A percentile compares a stretch with the other conserved stretches of the same genome.
These are phyloP conservation scores for Drosophila nigricruria DNA, from an alignment of 2,888 invertebrate genomes.

Conservation along the genomic window DNA sequence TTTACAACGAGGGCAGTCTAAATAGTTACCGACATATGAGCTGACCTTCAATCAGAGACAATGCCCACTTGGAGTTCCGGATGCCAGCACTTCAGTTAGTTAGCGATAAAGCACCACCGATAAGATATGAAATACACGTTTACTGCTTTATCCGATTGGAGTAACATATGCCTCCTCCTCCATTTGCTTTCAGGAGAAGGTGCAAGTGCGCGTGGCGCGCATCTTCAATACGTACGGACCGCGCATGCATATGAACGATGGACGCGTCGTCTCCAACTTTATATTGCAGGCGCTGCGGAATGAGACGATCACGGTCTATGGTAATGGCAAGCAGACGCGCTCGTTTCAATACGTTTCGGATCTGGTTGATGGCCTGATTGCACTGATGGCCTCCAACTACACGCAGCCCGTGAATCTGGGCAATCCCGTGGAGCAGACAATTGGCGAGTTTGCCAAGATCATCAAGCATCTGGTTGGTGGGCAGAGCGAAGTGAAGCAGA, in stretches of 20 bases:
- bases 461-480: conserved; percentile 95
- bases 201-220: conserved; percentile 97
- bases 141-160: neutral
- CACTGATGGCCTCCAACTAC: conserved; percentile 97
- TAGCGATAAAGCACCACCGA: conserved; percentile 30
- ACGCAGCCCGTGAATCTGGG: conserved; percentile 97
- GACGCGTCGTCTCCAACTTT: conserved; percentile 98
- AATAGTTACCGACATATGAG: neutral
- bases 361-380: conserved; percentile 96
- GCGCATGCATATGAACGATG: conserved; percentile 99
- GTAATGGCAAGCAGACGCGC: conserved; percentile 95
- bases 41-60: neutral
- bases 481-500: conserved; percentile 92
- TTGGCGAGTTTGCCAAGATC: conserved; percentile 95
- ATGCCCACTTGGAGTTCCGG: conserved; percentile 27
- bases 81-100: conserved; percentile 19
- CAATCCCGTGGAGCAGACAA: conserved; percentile 99
- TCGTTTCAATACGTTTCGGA: conserved; percentile 99
- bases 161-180: neutral
- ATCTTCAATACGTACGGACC: conserved; percentile 99
- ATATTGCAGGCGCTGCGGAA: conserved; percentile 98
- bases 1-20: neutral
- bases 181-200: conserved; percentile 89
- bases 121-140: conserved; percentile 36
- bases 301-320: conserved; percentile 97